A percentile compares a stretch with the other conserved stretches of the same genome.
Conservation (phyloP, 2,888 invertebrate genomes). For the Hesperia comma region DNA sequence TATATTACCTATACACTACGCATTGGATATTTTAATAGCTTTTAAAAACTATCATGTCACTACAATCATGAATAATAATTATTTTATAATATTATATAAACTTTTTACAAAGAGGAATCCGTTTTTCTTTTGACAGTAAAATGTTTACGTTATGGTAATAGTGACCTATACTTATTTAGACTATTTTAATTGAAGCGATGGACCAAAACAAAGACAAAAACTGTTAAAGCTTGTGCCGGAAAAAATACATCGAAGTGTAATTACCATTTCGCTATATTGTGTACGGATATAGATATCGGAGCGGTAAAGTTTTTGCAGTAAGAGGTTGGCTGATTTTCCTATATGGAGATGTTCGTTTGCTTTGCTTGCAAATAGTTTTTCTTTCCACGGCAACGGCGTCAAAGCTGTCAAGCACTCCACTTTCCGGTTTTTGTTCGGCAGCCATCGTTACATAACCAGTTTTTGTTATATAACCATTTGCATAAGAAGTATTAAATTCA, state of each 20-base stretch:
- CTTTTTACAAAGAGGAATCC: background rate
- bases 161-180: constrained; percentile 3
- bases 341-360: constrained; percentile 36
- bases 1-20: background rate
- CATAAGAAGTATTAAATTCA: constrained; percentile 12
- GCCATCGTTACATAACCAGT: constrained; percentile 16
- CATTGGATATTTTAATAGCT: background rate
- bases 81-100: background rate
- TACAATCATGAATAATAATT: background rate
- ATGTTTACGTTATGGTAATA: background rate
- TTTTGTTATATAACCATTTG: constrained; percentile 22
- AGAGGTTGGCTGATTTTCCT: constrained; percentile 37
- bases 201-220: constrained; percentile 1
- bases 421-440: constrained; percentile 22
- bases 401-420: constrained; percentile 29
- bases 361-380: constrained; percentile 28
- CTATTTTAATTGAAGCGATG: constrained; percentile 9
- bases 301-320: constrained; percentile 29
- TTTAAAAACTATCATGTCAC: background rate
- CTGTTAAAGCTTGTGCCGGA: constrained; percentile 3
- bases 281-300: constrained; percentile 36
- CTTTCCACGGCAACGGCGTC: constrained; percentile 27
- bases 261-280: constrained; percentile 34
- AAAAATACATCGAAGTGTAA: constrained; percentile 29
- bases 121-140: background rate